Evolutionary conservation across 2,797 vertebrate genomes (phyloP).

Genomic region (Notoglanidium macrostoma): DNA sequence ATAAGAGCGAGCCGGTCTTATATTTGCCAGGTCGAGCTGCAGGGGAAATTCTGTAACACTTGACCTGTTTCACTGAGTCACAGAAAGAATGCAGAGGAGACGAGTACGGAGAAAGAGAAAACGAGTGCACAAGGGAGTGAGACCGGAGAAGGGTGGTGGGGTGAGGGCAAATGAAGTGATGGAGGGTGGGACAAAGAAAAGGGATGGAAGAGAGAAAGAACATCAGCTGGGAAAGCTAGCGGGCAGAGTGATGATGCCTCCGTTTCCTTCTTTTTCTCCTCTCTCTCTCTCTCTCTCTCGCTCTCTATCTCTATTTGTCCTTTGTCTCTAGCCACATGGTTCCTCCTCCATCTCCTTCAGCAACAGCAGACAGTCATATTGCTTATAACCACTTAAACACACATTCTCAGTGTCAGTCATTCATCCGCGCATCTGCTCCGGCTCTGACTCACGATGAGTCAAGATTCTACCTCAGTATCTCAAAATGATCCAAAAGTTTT

Average conservation of each 20-base stretch:
- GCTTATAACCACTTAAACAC: background rate
- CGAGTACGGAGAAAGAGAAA: conserved; percentile 5
- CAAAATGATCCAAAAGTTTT: background rate
- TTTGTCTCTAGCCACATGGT: background rate
- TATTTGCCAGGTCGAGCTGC: conserved; percentile 80
- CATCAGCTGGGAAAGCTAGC: conserved; percentile 64
- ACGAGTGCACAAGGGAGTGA: conserved; percentile 24
- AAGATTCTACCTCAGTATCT: background rate
- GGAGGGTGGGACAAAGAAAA: conserved; percentile 3
- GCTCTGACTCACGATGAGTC: conserved; percentile 5
- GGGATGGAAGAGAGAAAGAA: conserved; percentile 28
- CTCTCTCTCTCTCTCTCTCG: background rate
- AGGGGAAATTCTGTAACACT: conserved; percentile 80
- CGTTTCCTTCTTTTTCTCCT: background rate
- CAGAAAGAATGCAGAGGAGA: conserved; percentile 37
- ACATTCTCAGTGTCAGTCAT: background rate
- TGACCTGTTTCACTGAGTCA: conserved; percentile 83
- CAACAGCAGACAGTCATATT: background rate
- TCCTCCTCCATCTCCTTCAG: background rate
- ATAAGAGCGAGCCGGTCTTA: conserved; percentile 64
- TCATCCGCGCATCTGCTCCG: background rate
- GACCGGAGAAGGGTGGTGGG: conserved; percentile 42
- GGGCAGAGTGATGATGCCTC: conserved; percentile 62
- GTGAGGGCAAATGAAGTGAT: conserved; percentile 70
- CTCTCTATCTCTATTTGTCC: background rate